phyloP scores from a whole-genome alignment of 2,113 vertebrate species.

The Thermophis baileyi region DNA sequence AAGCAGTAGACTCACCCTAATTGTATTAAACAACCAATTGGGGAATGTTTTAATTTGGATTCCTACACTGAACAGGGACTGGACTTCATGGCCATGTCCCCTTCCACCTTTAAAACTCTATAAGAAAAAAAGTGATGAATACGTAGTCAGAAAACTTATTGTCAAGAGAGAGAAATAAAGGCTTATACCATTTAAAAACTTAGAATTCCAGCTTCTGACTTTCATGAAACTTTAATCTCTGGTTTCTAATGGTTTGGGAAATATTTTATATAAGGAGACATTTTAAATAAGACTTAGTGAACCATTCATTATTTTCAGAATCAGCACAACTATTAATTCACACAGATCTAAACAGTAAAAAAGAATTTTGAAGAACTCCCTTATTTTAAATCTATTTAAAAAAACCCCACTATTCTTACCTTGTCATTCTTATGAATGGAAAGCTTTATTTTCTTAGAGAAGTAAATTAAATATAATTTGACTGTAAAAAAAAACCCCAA shows the following conservation, averaged over 20 bases:
- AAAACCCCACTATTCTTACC: background rate
- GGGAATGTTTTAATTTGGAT: background rate
- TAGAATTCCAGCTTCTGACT: constrained; percentile 30
- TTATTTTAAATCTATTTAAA: background rate
- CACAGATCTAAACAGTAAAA: background rate
- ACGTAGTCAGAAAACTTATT: constrained; percentile 10
- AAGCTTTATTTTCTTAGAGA: background rate
- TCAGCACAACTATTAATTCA: background rate
- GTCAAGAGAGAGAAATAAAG: background rate
- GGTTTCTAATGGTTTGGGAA: background rate
- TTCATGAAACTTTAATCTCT: constrained; percentile 38
- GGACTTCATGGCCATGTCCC: background rate
- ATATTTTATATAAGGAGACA: background rate
- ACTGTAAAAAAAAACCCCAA: background rate
- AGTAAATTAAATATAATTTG: background rate
- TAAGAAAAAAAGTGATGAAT: background rate
- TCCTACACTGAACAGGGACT: background rate
- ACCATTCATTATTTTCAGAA: constrained; percentile 19
- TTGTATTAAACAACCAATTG: background rate
- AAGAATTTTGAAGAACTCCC: background rate
- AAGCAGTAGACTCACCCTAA: background rate
- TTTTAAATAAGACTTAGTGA: background rate
- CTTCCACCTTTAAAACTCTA: background rate
- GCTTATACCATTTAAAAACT: constrained; percentile 23
- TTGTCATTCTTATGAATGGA: background rate